Percentiles rank a stretch among this genome's conserved stretches.
Evolutionary conservation across 2,113 vertebrate genomes (phyloP).

Genomic region (Aegotheles bennettii): DNA sequence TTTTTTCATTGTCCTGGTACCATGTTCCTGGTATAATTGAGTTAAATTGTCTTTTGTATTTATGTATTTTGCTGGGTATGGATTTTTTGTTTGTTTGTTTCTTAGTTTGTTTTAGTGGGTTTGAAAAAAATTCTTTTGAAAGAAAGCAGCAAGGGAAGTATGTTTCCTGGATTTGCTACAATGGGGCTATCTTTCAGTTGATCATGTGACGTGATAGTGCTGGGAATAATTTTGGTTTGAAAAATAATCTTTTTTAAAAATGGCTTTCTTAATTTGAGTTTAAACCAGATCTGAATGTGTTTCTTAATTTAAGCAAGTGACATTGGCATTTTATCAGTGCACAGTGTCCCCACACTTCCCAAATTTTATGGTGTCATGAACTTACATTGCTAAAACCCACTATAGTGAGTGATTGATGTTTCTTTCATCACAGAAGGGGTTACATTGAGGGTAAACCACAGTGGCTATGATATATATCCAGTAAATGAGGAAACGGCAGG

Average conservation of each 20-base stretch:
- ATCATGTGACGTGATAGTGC: background rate
- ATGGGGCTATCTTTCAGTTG: background rate
- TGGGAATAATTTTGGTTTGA: constrained; percentile 4
- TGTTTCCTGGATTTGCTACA: background rate
- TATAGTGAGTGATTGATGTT: constrained; percentile 19
- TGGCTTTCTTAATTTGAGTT: background rate
- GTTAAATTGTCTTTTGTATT: background rate
- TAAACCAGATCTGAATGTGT: background rate
- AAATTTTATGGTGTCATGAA: constrained; percentile 19
- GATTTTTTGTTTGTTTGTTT: background rate
- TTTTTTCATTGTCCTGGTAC: background rate
- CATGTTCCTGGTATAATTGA: background rate
- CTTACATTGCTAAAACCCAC: constrained; percentile 42
- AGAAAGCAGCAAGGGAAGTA: background rate
- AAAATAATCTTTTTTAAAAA: constrained; percentile 13
- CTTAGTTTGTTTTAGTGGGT: background rate
- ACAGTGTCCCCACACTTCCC: background rate
- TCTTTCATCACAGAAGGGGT: constrained; percentile 10
- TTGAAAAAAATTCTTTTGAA: background rate
- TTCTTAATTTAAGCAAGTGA: constrained; percentile 15
- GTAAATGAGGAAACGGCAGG: constrained; percentile 3
- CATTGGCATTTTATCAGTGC: constrained; percentile 1
- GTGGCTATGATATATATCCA: constrained; percentile 8
- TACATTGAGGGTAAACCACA: constrained; percentile 19
- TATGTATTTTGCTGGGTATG: background rate